Evolutionary conservation across 1,140 invertebrate genomes (phyloP).

Genomic region (Sitobion miscanthi): DNA sequence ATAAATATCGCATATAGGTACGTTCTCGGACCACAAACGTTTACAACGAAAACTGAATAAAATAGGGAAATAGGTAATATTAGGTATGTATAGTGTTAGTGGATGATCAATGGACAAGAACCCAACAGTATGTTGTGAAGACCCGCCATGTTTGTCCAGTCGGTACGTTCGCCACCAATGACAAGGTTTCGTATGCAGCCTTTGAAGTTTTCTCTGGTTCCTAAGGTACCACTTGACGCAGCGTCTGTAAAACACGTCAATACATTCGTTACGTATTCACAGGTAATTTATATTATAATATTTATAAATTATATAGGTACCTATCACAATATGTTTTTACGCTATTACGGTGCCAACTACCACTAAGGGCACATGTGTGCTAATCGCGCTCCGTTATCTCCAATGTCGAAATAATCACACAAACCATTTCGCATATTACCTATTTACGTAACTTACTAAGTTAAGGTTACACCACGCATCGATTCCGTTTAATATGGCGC

Average conservation of each 20-base stretch:
- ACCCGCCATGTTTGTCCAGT: constrained; percentile 84
- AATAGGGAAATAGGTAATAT: not conserved
- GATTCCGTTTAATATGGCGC: too few species aligned
- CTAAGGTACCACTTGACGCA: constrained; percentile 71
- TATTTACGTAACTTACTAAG: too few species aligned
- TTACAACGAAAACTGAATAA: not conserved
- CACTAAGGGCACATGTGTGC: too few species aligned
- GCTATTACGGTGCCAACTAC: too few species aligned
- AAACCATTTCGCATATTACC: too few species aligned
- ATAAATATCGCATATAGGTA: not conserved
- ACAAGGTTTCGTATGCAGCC: constrained; percentile 88
- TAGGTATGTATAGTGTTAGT: not conserved
- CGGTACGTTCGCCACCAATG: constrained; percentile 71
- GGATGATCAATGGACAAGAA: constrained; percentile 72
- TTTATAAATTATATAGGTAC: not conserved
- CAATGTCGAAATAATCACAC: too few species aligned
- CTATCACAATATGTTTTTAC: not conserved
- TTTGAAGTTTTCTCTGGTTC: constrained; percentile 81
- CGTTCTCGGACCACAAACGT: not conserved
- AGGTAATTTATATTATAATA: not conserved
- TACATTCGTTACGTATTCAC: not conserved
- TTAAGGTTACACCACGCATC: too few species aligned
- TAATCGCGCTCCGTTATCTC: too few species aligned
- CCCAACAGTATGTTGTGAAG: constrained; percentile 83
- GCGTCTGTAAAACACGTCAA: constrained; percentile 66